These are phyloP conservation scores for Gracilinanus agilis DNA, from an alignment of 2,113 vertebrate species.

Conservation along the genomic window DNA sequence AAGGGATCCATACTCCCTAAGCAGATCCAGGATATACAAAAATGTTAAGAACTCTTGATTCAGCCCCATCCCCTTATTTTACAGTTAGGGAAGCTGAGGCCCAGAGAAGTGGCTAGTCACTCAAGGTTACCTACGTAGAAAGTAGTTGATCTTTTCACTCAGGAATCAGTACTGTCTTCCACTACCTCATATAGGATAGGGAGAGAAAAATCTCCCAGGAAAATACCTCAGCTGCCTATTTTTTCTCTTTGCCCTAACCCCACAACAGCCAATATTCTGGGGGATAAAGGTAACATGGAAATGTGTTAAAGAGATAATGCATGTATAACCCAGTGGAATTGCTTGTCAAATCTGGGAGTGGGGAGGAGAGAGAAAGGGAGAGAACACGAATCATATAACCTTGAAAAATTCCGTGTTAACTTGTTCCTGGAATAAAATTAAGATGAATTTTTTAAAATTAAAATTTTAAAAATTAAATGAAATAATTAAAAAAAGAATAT, in stretches of 20 bases:
- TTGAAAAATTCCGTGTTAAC: too few relatives aligned
- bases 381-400: too few relatives aligned
- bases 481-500: too few relatives aligned
- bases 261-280: background rate
- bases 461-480: too few relatives aligned
- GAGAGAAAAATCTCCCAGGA: background rate
- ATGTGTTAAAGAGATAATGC: too few relatives aligned
- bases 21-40: background rate
- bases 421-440: too few relatives aligned
- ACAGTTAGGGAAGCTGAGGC: background rate
- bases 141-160: background rate
- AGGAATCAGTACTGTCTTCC: background rate
- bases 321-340: too few relatives aligned
- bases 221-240: background rate
- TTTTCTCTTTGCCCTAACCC: background rate
- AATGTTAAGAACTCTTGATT: background rate
- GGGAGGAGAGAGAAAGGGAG: too few relatives aligned
- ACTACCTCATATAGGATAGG: background rate
- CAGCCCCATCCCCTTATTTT: background rate
- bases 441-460: too few relatives aligned
- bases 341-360: too few relatives aligned
- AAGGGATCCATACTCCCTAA: background rate
- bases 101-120: background rate
- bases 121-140: background rate
- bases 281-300: too few relatives aligned